Evolutionary conservation across 2,888 invertebrate genomes (phyloP).

Genomic region (Helobdella robusta): DNA sequence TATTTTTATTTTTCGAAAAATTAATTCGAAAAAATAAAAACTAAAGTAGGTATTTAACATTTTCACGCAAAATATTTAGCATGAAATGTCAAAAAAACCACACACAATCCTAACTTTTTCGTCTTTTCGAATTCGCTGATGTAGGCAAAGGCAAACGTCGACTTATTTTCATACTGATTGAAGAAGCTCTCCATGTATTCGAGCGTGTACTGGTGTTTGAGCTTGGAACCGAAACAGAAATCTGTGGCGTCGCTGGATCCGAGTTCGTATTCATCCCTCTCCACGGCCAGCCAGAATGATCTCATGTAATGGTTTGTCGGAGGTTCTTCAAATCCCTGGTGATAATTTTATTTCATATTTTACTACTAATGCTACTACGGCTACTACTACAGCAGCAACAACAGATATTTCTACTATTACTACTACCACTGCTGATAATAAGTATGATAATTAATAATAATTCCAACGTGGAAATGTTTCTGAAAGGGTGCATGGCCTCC

Average conservation of each 20-base stretch:
- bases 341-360: no score
- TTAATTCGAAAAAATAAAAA: no score
- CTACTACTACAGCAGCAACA: no score
- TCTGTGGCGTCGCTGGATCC: conserved; percentile 2
- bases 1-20: no score
- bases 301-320: conserved; percentile 48
- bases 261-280: neutral
- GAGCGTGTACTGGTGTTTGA: conserved; percentile 40
- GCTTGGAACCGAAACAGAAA: conserved; percentile 40
- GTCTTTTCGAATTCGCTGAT: conserved; percentile 37
- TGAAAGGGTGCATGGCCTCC: conserved; percentile 43
- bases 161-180: conserved; percentile 33
- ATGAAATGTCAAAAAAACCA: no score
- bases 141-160: conserved; percentile 43
- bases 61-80: no score
- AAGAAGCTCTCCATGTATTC: conserved; percentile 43
- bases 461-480: conserved; percentile 38
- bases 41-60: no score
- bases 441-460: no score
- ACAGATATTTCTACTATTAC: no score
- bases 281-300: conserved; percentile 40
- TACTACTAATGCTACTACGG: no score
- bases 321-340: conserved; percentile 40
- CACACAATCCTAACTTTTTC: no score
- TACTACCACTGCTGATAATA: no score